phyloP scores from a whole-genome alignment of 2,797 vertebrate genomes.

The Coregonus sp. region DNA sequence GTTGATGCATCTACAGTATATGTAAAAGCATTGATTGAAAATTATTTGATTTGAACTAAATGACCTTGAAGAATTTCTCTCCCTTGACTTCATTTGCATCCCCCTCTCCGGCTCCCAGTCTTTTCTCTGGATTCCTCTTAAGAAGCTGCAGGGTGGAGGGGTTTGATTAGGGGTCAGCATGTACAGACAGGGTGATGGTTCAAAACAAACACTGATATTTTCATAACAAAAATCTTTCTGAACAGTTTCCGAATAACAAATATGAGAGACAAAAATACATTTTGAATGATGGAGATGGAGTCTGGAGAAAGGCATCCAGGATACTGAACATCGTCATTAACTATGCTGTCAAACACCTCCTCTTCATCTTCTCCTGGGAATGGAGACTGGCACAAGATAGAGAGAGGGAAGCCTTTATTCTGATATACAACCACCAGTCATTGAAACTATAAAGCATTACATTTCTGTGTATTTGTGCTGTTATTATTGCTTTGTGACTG shows the following conservation, averaged over 20 bases:
- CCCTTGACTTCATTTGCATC: constrained; percentile 89
- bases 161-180: not conserved
- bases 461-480: not conserved
- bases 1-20: not conserved
- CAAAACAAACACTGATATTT: not conserved
- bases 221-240: not conserved
- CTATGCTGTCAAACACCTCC: constrained; percentile 95
- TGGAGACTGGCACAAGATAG: constrained; percentile 73
- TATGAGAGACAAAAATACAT: constrained; percentile 69
- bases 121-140: constrained; percentile 85
- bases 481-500: not conserved
- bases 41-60: not conserved
- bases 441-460: not conserved
- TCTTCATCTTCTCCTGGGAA: constrained; percentile 95
- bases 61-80: constrained; percentile 87
- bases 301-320: constrained; percentile 81
- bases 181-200: not conserved
- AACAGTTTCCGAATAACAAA: not conserved
- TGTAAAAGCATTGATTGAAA: not conserved
- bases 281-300: constrained; percentile 82
- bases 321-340: constrained; percentile 84
- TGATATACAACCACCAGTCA: not conserved
- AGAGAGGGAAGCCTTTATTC: not conserved
- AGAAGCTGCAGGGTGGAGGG: constrained; percentile 75
- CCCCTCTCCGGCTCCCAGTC: constrained; percentile 84